Conservation (phyloP, 2,113 vertebrate genomes). For the Callipepla californica region DNA sequence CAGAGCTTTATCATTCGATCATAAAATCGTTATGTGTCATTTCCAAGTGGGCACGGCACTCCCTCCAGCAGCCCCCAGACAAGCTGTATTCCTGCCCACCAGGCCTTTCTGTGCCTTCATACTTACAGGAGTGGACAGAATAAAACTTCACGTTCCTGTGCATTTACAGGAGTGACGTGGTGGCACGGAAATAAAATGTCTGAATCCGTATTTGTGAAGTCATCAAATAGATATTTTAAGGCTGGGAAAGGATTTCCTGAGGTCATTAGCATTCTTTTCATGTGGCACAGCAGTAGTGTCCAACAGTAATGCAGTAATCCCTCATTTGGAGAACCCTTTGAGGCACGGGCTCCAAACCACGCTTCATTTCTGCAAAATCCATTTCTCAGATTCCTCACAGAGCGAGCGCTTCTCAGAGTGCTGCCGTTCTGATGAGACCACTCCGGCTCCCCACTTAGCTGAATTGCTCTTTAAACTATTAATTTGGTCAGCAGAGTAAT, state of each 20-base stretch:
- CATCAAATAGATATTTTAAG: slow-evolving; percentile 73
- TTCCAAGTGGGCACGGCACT: background rate
- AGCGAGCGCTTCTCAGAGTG: slow-evolving; percentile 3
- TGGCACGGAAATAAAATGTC: slow-evolving; percentile 39
- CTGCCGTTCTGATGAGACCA: slow-evolving; percentile 34
- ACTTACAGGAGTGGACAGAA: background rate
- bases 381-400: background rate
- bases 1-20: background rate
- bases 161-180: background rate
- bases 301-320: slow-evolving; percentile 60
- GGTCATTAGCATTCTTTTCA: slow-evolving; percentile 74
- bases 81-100: background rate
- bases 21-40: background rate
- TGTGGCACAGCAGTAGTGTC: slow-evolving; percentile 59
- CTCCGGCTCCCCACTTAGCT: slow-evolving; percentile 45
- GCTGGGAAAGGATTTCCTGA: slow-evolving; percentile 73
- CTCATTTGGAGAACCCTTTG: slow-evolving; percentile 43
- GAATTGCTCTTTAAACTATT: slow-evolving; percentile 59
- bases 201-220: slow-evolving; percentile 61
- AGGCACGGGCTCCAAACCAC: slow-evolving; percentile 36
- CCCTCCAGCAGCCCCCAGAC: background rate
- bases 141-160: background rate
- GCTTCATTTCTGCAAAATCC: background rate
- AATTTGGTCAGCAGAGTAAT: slow-evolving; percentile 36
- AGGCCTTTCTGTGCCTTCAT: background rate